These are phyloP conservation scores for Fregetta grallaria DNA, from an alignment of 2,113 vertebrate species.

Conservation along the genomic window DNA sequence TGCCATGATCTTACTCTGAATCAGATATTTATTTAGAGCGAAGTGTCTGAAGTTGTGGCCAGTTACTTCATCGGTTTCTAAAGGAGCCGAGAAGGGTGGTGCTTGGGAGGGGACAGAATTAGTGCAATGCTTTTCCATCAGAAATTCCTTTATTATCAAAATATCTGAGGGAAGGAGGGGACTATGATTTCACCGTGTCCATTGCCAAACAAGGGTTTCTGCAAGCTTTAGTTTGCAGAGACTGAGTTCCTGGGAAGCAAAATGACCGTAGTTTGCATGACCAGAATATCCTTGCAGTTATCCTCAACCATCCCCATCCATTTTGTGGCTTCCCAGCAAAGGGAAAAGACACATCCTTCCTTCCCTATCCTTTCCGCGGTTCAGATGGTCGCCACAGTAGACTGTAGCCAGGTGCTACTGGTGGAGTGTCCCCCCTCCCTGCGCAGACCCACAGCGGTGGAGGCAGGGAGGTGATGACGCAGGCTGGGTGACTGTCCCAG, in stretches of 20 bases:
- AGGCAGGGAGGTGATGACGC: not conserved
- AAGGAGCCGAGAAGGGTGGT: not conserved
- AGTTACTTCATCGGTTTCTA: conserved; percentile 15
- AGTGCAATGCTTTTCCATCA: not conserved
- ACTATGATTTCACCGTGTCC: not conserved
- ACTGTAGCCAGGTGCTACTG: not conserved
- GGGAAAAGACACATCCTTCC: not conserved
- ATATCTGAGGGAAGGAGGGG: not conserved
- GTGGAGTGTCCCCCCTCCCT: too few relatives aligned
- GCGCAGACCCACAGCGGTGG: not conserved
- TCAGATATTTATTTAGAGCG: conserved; percentile 18
- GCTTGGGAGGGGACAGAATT: conserved; percentile 7
- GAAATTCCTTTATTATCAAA: not conserved
- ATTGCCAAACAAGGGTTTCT: not conserved
- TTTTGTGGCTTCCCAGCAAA: not conserved
- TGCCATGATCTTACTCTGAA: conserved; percentile 52
- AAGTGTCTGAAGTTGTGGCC: not conserved
- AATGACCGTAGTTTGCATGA: rapidly evolving
- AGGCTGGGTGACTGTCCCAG: not conserved
- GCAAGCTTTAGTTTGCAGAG: not conserved
- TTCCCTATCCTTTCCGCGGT: not conserved
- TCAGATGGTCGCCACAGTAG: not conserved
- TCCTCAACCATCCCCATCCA: not conserved
- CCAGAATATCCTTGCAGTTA: not conserved
- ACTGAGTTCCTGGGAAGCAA: not conserved